Conservation (phyloP, 2,113 vertebrate genomes). For the Illadopsis cleaveri region DNA sequence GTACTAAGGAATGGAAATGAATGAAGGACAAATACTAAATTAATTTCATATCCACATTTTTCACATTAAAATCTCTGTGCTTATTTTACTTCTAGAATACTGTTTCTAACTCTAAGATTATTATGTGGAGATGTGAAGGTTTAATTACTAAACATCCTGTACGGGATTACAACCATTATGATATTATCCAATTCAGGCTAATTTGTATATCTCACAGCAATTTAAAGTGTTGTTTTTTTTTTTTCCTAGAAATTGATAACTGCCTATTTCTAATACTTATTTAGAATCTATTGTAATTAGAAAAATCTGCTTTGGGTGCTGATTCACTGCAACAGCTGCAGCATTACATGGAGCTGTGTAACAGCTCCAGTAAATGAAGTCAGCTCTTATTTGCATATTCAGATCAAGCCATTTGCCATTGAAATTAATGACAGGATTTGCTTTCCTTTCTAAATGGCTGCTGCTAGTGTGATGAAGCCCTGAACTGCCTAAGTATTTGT, state of each 20-base stretch:
- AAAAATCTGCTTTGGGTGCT: background rate
- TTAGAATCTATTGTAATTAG: background rate
- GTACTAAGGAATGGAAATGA: background rate
- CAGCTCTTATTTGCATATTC: background rate
- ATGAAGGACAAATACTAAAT: background rate
- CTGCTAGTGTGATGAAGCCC: background rate
- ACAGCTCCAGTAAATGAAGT: background rate
- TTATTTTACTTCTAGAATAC: background rate
- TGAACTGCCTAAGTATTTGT: background rate
- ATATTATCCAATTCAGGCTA: background rate
- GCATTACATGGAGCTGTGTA: background rate
- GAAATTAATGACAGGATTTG: background rate
- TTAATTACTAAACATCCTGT: background rate
- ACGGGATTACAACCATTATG: background rate
- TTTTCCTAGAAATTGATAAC: background rate
- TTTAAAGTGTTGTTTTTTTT: background rate
- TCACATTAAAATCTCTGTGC: background rate
- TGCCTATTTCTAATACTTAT: background rate
- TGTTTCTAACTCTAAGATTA: background rate
- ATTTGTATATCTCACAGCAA: background rate
- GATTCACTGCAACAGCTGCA: background rate
- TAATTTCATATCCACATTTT: background rate
- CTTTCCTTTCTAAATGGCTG: background rate
- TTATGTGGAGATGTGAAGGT: background rate
- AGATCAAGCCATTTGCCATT: background rate